Evolutionary conservation across 1,140 invertebrate species (phyloP).

Genomic region (Heliconius congener): DNA sequence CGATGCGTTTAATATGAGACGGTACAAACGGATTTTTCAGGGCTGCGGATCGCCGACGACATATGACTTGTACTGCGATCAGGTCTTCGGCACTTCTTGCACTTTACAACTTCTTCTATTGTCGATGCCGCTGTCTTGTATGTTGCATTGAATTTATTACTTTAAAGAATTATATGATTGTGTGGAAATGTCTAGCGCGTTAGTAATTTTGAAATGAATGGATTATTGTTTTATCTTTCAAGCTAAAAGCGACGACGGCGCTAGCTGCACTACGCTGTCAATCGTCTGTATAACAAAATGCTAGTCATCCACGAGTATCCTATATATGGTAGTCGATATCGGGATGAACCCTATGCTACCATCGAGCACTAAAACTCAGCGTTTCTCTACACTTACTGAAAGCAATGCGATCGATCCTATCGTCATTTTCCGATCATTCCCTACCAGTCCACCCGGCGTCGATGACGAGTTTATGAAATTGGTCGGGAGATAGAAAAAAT

Average conservation of each 20-base stretch:
- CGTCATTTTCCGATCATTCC: constrained; percentile 63
- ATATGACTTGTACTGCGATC: constrained; percentile 47
- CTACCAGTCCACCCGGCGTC: constrained; percentile 64
- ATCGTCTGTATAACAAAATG: constrained; percentile 47
- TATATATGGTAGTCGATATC: constrained; percentile 54
- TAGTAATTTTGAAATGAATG: constrained; percentile 41
- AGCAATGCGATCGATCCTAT: constrained; percentile 56
- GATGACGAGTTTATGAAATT: constrained; percentile 70
- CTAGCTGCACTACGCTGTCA: constrained; percentile 63
- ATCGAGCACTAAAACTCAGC: constrained; percentile 69
- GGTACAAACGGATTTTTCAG: constrained; percentile 67
- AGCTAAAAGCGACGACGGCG: constrained; percentile 68
- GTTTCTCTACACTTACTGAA: constrained; percentile 69
- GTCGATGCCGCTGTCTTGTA: constrained; percentile 35
- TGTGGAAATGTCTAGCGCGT: constrained; percentile 41
- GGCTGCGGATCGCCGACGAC: constrained; percentile 40
- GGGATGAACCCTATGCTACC: constrained; percentile 67
- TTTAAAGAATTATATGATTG: constrained; percentile 37
- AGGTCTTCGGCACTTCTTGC: constrained; percentile 42
- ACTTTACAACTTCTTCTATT: constrained; percentile 33
- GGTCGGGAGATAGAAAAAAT: constrained; percentile 79
- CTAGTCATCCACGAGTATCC: constrained; percentile 62
- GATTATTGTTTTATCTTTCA: constrained; percentile 41
- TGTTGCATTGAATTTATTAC: constrained; percentile 36
- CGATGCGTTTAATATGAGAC: constrained; percentile 72